A percentile compares a stretch with the other conserved stretches of the same genome.
Conservation (phyloP, 2,113 vertebrate genomes). For the Anser cygnoides region DNA sequence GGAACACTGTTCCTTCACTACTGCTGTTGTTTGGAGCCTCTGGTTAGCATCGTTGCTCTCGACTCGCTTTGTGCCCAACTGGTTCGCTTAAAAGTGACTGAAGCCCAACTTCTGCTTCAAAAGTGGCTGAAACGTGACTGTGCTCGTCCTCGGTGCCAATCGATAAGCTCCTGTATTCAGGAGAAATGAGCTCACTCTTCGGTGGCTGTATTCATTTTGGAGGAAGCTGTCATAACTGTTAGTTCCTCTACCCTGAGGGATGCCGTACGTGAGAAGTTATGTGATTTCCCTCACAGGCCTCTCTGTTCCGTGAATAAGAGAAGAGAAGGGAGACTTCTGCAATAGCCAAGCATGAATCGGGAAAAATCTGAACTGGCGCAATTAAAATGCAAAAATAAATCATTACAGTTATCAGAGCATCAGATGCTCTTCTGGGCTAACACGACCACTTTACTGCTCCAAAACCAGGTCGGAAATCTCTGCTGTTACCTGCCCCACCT, state of each 20-base stretch:
- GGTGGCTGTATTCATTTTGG: neutral
- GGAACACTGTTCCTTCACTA: neutral
- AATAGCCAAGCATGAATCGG: neutral
- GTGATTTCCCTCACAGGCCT: neutral
- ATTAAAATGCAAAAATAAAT: neutral
- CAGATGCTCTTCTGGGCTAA: neutral
- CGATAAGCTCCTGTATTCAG: neutral
- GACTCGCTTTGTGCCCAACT: neutral
- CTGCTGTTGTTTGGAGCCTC: neutral
- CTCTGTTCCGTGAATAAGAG: neutral
- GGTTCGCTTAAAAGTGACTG: neutral
- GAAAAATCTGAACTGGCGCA: neutral
- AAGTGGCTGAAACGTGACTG: neutral
- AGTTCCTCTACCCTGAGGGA: neutral
- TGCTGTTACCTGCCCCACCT: neutral
- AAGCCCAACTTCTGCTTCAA: neutral
- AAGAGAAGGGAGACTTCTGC: neutral
- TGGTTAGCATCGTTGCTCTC: neutral
- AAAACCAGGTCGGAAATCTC: neutral
- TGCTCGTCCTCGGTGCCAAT: neutral
- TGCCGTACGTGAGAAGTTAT: constrained; percentile 2
- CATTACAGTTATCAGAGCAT: neutral
- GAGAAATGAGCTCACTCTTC: neutral
- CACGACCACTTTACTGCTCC: fast-evolving
- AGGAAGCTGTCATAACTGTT: constrained; percentile 44